Conservation (phyloP, 2,113 vertebrate genomes). For the Neolamprologus fasciatus region DNA sequence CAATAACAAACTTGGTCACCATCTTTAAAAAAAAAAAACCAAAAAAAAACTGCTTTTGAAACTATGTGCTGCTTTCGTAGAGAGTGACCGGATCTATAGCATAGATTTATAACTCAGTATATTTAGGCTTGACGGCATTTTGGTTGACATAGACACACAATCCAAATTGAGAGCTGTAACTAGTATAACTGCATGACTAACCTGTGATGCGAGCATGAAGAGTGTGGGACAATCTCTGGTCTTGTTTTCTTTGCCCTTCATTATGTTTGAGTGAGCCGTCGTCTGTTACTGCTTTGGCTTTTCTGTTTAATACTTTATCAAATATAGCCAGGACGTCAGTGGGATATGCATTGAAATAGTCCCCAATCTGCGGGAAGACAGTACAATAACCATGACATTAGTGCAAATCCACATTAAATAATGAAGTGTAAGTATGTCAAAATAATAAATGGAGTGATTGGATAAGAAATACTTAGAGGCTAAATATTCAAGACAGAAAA, state of each 20-base stretch:
- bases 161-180: neutral
- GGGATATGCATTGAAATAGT: slow-evolving; percentile 86
- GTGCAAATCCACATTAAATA: neutral
- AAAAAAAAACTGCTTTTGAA: neutral
- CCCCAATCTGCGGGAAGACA: slow-evolving; percentile 61
- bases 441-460: neutral
- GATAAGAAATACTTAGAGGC: neutral
- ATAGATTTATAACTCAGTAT: neutral
- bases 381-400: neutral
- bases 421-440: neutral
- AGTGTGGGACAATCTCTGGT: slow-evolving; percentile 67
- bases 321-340: slow-evolving; percentile 80
- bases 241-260: neutral
- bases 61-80: neutral
- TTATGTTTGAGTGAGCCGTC: neutral
- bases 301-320: slow-evolving; percentile 77
- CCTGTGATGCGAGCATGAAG: slow-evolving; percentile 86
- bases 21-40: rapidly evolving
- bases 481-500: neutral
- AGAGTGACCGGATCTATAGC: neutral
- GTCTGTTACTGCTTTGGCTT: slow-evolving; percentile 58
- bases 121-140: neutral
- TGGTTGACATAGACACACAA: neutral
- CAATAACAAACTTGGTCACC: neutral
- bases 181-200: slow-evolving; percentile 36